These are phyloP conservation scores for Aptenodytes patagonicus DNA, from an alignment of 2,113 vertebrate genomes.

Conservation along the genomic window DNA sequence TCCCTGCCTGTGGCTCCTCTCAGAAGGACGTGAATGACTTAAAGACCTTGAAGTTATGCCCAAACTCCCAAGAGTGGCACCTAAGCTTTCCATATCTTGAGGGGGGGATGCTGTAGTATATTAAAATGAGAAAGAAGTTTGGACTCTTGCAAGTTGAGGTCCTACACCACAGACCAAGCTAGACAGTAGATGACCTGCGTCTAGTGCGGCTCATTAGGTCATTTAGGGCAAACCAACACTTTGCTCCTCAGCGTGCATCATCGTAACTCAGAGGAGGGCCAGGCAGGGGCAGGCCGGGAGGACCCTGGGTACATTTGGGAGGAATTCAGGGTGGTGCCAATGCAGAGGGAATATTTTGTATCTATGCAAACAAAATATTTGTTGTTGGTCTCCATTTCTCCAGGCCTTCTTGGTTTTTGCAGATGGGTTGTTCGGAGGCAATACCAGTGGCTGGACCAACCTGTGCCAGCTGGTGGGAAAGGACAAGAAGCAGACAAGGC, in stretches of 20 bases:
- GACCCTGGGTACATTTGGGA: not conserved
- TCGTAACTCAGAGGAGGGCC: not conserved
- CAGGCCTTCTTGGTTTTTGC: not conserved
- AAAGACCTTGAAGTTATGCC: not conserved
- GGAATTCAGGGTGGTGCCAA: not conserved
- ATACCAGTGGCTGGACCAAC: not conserved
- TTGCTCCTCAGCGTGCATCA: fast-evolving
- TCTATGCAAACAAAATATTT: not conserved
- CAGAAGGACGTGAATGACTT: not conserved
- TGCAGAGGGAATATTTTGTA: not conserved
- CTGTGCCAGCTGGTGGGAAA: not conserved
- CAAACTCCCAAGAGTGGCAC: not conserved
- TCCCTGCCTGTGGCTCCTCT: not conserved
- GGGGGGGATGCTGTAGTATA: not conserved
- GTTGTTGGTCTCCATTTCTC: fast-evolving
- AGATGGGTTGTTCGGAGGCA: not conserved
- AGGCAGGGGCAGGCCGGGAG: not conserved
- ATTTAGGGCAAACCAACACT: not conserved
- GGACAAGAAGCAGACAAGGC: not conserved
- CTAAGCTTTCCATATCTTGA: not conserved
- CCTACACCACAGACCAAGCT: not conserved
- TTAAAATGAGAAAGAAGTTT: not conserved
- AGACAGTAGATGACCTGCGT: too few relatives aligned
- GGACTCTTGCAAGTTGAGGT: fast-evolving
- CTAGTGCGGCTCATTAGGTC: not conserved